phyloP scores from a whole-genome alignment of 2,888 invertebrate genomes.

The Alloscopus bannaensis region DNA sequence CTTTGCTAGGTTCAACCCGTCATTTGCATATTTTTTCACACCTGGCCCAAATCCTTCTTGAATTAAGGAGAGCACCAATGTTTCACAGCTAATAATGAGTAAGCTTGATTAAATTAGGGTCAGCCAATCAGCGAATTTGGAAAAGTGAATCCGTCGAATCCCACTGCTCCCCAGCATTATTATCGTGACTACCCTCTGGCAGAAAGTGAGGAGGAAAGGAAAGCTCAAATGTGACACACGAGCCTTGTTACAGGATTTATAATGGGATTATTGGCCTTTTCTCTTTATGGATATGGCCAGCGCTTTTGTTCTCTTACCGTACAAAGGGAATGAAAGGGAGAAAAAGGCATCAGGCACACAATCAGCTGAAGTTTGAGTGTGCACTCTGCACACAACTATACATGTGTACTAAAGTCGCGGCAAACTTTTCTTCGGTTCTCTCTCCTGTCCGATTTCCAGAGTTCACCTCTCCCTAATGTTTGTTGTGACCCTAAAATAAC shows the following conservation, averaged over 20 bases:
- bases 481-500: constrained; percentile 11
- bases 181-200: not conserved
- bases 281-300: constrained; percentile 32
- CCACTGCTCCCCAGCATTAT: not conserved
- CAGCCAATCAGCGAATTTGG: too few species aligned
- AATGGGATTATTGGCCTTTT: constrained; percentile 63
- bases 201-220: constrained; percentile 26
- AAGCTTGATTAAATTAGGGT: too few species aligned
- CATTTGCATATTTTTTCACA: too few species aligned
- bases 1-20: too few species aligned
- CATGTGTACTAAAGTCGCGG: too few species aligned
- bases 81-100: too few species aligned
- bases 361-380: constrained; percentile 10
- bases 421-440: too few species aligned
- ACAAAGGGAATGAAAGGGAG: constrained; percentile 3
- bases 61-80: too few species aligned
- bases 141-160: too few species aligned
- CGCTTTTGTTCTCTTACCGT: constrained; percentile 21
- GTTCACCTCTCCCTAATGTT: not conserved
- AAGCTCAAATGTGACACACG: constrained; percentile 53
- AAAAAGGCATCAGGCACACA: not conserved
- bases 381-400: too few species aligned
- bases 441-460: constrained; percentile 10
- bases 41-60: too few species aligned
- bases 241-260: constrained; percentile 46